Conservation (phyloP, 1,140 invertebrate species). For the Listronotus bonariensis region DNA sequence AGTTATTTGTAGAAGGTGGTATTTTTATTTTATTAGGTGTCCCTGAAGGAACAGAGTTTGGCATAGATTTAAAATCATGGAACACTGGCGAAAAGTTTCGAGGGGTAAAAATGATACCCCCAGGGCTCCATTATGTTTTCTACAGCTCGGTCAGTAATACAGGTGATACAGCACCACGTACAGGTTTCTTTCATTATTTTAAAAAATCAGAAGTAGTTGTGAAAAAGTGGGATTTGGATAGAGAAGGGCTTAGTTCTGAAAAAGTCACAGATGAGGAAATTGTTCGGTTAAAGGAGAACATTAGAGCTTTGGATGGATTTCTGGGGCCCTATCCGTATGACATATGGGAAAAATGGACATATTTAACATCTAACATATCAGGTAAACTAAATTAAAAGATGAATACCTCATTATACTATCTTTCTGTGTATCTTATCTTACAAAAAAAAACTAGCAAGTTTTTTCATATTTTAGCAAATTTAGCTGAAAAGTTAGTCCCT, state of each 20-base stretch:
- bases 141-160: slow-evolving; percentile 71
- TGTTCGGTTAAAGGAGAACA: slow-evolving; percentile 69
- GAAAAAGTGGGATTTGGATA: slow-evolving; percentile 79
- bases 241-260: slow-evolving; percentile 69
- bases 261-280: slow-evolving; percentile 64
- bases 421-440: too few relatives aligned
- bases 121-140: slow-evolving; percentile 93
- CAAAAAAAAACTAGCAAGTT: too few relatives aligned
- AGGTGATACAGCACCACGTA: slow-evolving; percentile 63
- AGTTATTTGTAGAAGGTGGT: slow-evolving; percentile 80
- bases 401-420: slow-evolving; percentile 11
- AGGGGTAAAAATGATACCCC: slow-evolving; percentile 98
- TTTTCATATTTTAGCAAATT: slow-evolving; percentile 52
- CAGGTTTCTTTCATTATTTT: slow-evolving; percentile 92
- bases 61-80: slow-evolving; percentile 96
- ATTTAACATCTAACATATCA: slow-evolving; percentile 76
- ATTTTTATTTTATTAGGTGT: slow-evolving; percentile 83
- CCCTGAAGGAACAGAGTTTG: slow-evolving; percentile 88
- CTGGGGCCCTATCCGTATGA: slow-evolving; percentile 93
- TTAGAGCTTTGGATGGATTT: slow-evolving; percentile 78
- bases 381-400: slow-evolving; percentile 51
- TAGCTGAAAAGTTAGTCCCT: slow-evolving; percentile 64
- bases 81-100: slow-evolving; percentile 89
- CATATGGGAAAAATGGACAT: slow-evolving; percentile 83
- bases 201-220: slow-evolving; percentile 81